phyloP scores from a whole-genome alignment of 2,888 invertebrate genomes.

The Stenotaenia linearis region DNA sequence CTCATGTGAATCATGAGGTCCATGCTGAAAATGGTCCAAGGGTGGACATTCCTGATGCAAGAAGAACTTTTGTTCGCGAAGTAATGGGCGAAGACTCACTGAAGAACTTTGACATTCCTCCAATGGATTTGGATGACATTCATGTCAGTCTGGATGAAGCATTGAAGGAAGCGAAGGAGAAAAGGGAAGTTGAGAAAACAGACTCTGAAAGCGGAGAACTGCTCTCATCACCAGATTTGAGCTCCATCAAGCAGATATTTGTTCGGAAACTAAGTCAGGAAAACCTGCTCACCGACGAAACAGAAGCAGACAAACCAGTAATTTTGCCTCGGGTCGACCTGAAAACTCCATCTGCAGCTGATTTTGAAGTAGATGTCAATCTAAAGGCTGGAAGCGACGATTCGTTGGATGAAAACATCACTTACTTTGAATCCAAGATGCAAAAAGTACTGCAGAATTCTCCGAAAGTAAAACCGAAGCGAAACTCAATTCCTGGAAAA shows the following conservation, averaged over 20 bases:
- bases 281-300: not conserved
- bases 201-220: too few relatives aligned
- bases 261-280: not conserved
- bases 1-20: not conserved
- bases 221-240: not conserved
- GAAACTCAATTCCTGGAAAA: constrained; percentile 32
- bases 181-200: not conserved
- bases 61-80: not conserved
- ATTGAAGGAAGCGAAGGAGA: not conserved
- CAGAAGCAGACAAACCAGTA: not conserved
- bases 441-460: constrained; percentile 27
- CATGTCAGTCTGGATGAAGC: not conserved
- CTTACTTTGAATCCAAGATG: constrained; percentile 29
- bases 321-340: not conserved
- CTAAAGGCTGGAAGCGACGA: not conserved
- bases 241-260: not conserved
- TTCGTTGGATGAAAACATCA: constrained; percentile 26
- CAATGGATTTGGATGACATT: constrained; percentile 24
- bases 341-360: not conserved
- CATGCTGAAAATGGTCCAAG: not conserved
- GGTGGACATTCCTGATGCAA: not conserved
- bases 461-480: constrained; percentile 30
- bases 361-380: not conserved
- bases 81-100: not conserved
- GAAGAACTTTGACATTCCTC: not conserved